Evolutionary conservation across 2,888 invertebrate species (phyloP).

Genomic region (Nomada flava): DNA sequence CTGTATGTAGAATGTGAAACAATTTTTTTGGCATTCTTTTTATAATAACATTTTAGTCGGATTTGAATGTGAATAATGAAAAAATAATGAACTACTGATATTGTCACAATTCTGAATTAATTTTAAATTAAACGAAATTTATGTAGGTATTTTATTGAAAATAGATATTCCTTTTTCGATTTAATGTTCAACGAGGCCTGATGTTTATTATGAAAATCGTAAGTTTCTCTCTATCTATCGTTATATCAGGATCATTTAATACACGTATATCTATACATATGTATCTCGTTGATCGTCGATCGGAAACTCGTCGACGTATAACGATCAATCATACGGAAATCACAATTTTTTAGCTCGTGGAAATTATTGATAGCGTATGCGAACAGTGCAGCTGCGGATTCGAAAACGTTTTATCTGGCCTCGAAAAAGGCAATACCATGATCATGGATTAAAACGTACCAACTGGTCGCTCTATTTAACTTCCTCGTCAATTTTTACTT

Average conservation of each 20-base stretch:
- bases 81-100: too few relatives aligned
- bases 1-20: too few relatives aligned
- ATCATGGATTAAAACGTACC: slow-evolving; percentile 32
- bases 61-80: too few relatives aligned
- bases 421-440: slow-evolving; percentile 9
- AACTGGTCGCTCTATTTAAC: not conserved
- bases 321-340: slow-evolving; percentile 19
- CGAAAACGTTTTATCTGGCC: slow-evolving; percentile 23
- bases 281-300: not conserved
- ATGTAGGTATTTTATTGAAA: too few relatives aligned
- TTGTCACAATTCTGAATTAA: too few relatives aligned
- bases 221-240: not conserved
- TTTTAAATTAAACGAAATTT: too few relatives aligned
- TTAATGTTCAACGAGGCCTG: too few relatives aligned
- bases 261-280: not conserved
- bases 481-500: slow-evolving; percentile 11
- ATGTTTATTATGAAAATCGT: not conserved
- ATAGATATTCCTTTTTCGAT: too few relatives aligned
- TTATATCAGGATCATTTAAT: not conserved
- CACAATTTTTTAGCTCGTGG: not conserved
- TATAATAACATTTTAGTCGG: too few relatives aligned
- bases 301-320: not conserved
- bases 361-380: slow-evolving; percentile 29
- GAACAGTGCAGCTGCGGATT: slow-evolving; percentile 22
- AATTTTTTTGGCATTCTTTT: too few relatives aligned